Evolutionary conservation across 2,888 invertebrate genomes (phyloP).

Genomic region (Ischnus inquisitorius): DNA sequence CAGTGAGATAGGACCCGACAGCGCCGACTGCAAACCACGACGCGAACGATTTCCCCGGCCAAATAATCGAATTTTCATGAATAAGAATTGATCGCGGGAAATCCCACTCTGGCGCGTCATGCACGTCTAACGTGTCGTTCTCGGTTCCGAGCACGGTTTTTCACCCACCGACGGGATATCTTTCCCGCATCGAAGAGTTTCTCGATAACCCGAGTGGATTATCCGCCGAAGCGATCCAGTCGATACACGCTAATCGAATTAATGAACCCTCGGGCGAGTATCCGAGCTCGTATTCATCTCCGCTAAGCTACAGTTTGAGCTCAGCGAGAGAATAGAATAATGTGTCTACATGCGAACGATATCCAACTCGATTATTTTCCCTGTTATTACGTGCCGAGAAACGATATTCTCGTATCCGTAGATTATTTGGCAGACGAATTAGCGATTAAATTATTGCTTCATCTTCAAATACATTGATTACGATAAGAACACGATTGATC

Average conservation of each 20-base stretch:
- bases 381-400: too few species aligned
- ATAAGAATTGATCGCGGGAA: constrained; percentile 64
- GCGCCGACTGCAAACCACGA: constrained; percentile 32
- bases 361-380: too few species aligned
- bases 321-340: neutral
- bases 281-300: neutral
- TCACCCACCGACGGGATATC: neutral
- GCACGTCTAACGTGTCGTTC: neutral
- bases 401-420: too few species aligned
- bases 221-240: neutral
- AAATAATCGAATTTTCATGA: constrained; percentile 70
- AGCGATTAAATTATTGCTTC: too few species aligned
- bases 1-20: constrained; percentile 54
- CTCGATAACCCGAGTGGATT: too few species aligned
- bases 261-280: neutral
- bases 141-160: neutral
- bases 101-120: neutral
- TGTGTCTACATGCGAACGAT: too few species aligned
- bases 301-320: neutral
- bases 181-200: neutral
- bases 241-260: constrained; percentile 24
- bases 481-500: too few species aligned
- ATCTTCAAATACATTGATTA: too few species aligned
- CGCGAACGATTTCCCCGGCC: constrained; percentile 63
- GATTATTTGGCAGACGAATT: too few species aligned